Conservation (phyloP, 64 coral and sea anemone genomes). For the Montipora sp. region DNA sequence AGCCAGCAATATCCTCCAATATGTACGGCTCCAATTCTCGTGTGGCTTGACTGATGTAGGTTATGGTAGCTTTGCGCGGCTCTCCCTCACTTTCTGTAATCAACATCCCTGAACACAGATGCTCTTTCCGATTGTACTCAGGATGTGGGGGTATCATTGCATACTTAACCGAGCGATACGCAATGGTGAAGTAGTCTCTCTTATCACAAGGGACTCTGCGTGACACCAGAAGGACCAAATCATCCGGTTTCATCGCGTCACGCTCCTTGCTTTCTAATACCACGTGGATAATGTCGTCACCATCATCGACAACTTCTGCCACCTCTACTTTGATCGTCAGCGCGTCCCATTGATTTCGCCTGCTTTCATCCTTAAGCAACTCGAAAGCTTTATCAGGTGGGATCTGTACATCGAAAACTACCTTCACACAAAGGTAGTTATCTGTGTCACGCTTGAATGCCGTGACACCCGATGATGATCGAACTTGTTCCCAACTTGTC, state of each 20-base stretch:
- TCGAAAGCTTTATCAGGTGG: conserved; percentile 37
- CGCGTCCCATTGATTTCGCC: conserved; percentile 72
- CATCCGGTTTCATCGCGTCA: conserved; percentile 61
- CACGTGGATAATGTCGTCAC: conserved; percentile 71
- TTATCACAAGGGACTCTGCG: conserved; percentile 49
- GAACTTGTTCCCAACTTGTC: conserved; percentile 61
- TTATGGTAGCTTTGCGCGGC: conserved; percentile 36
- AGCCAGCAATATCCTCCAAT: conserved; percentile 61
- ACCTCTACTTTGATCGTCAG: conserved; percentile 53
- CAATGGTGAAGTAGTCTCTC: conserved; percentile 72
- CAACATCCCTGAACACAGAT: conserved; percentile 70
- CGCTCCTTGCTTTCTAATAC: conserved; percentile 30
- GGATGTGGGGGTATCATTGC: conserved; percentile 43
- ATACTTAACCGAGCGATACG: conserved; percentile 71
- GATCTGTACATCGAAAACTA: conserved; percentile 9
- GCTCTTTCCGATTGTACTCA: conserved; percentile 72
- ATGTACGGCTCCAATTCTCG: conserved; percentile 61
- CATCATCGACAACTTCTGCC: conserved; percentile 56
- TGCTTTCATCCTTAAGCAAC: conserved; percentile 58
- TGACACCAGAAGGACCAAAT: conserved; percentile 73
- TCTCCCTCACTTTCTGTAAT: conserved; percentile 45
- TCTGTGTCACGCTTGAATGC: conserved; percentile 62
- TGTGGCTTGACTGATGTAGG: conserved; percentile 83
- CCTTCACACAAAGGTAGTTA: conserved; percentile 67
- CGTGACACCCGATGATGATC: conserved; percentile 21